These are phyloP conservation scores for Toxostoma redivivum DNA, from an alignment of 2,113 vertebrate genomes.

Conservation along the genomic window DNA sequence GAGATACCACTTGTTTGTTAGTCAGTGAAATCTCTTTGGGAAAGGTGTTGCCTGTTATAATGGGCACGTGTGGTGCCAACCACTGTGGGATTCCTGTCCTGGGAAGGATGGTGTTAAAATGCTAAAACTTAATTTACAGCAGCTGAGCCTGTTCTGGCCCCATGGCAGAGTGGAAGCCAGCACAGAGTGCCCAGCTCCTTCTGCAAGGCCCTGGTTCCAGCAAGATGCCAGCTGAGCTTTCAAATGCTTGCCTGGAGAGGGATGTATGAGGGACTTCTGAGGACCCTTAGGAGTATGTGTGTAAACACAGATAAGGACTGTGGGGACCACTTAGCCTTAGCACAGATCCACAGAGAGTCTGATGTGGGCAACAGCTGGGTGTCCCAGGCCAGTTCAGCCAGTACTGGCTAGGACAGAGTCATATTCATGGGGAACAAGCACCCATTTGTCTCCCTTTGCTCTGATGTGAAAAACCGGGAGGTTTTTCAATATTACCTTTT, in stretches of 20 bases:
- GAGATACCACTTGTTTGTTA: neutral
- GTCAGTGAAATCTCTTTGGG: neutral
- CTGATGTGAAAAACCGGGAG: neutral
- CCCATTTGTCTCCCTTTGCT: neutral
- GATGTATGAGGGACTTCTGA: fast-evolving
- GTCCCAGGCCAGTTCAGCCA: neutral
- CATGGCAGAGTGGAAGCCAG: neutral
- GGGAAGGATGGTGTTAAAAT: neutral
- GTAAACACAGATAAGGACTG: neutral
- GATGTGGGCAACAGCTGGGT: neutral
- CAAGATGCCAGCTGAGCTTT: neutral
- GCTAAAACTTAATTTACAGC: neutral
- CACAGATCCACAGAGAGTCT: neutral
- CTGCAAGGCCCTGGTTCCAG: neutral
- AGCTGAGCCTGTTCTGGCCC: neutral
- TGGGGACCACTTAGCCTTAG: neutral
- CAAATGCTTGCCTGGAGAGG: neutral
- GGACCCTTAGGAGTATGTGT: neutral
- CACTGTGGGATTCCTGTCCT: neutral
- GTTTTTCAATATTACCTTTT: neutral
- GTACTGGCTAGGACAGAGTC: neutral
- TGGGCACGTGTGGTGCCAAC: fast-evolving
- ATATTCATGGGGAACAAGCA: neutral
- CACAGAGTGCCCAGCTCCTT: neutral
- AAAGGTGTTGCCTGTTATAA: neutral